A percentile compares a stretch with the other conserved stretches of the same genome.
Conservation (phyloP, 92 coral and sea anemone species). For the Palythoa grandiflora region DNA sequence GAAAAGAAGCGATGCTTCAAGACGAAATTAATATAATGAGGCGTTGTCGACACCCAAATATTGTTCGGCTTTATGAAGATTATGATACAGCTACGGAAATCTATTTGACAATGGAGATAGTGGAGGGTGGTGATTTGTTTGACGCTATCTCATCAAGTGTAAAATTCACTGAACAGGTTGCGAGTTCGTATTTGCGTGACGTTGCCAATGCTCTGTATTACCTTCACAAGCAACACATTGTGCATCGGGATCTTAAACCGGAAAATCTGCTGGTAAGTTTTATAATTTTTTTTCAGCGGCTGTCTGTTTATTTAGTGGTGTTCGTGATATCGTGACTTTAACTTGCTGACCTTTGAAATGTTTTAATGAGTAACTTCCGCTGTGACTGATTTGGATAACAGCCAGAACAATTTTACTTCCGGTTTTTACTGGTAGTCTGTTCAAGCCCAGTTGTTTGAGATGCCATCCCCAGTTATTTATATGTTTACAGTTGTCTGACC, state of each 20-base stretch:
- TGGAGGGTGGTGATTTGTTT: constrained; percentile 93
- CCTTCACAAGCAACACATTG: constrained; percentile 91
- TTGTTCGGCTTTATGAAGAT: constrained; percentile 90
- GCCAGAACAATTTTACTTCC: too few relatives aligned
- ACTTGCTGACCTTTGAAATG: too few relatives aligned
- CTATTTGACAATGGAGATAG: constrained; percentile 90
- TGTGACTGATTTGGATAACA: too few relatives aligned
- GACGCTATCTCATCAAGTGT: constrained; percentile 95
- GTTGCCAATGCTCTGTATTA: constrained; percentile 85
- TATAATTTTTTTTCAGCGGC: not conserved
- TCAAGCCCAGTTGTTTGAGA: too few relatives aligned
- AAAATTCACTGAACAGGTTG: constrained; percentile 89
- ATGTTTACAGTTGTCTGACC: too few relatives aligned
- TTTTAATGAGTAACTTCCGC: too few relatives aligned
- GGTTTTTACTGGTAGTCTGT: too few relatives aligned
- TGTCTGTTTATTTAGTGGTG: not conserved
- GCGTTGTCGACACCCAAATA: constrained; percentile 87
- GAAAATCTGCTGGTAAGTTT: constrained; percentile 93
- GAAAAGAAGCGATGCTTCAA: constrained; percentile 95
- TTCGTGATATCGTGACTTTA: too few relatives aligned
- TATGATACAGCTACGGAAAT: constrained; percentile 82
- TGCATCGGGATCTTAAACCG: constrained; percentile 97
- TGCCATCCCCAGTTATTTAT: too few relatives aligned
- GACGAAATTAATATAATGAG: constrained; percentile 96
- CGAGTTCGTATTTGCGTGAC: constrained; percentile 84